Evolutionary conservation across 2,113 vertebrate genomes (phyloP), one percentile per base, ranked within the genome.

Genomic region (Dromas ardeola): DNA sequence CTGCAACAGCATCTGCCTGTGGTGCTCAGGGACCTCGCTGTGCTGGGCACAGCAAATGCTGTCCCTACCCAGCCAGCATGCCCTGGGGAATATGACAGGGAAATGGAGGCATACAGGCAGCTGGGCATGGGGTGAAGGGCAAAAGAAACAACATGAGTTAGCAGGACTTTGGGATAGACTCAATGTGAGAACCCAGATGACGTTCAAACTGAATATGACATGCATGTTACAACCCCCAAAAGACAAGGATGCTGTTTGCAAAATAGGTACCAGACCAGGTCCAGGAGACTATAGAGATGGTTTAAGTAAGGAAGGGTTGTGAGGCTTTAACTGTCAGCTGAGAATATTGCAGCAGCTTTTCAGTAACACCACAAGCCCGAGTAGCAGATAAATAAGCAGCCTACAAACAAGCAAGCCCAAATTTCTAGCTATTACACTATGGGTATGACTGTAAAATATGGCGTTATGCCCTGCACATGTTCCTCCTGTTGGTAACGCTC

Each of bases 311-410:
- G 38, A 90, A 73, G 32, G 11, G 47, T 25, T 10, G 13, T 34
- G 78, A 84, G 47, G 52, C 32, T 93, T 91, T 56, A 69, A 34
- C 18, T 79, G 25, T 11, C 42, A 88, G 66, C 49, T 81, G 15
- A 80, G 49, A 94, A 85, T 40, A 93, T 15, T 10, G 4, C 71
- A 90, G 62, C 62, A 81, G 69, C 56, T 92, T 92, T 83, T 52
- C 76, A 70, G 22, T 53, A 76, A 76, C 65, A 65, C 36, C 73
- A 52, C 58, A 85, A 79, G 22, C 42, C 80, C 45, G 36, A 83
- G 43, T 5, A 65, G 73, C 81, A 77, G 77, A 76, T 69, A 76
- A 88, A 92, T 43, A 70, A 81, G 53, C 42, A 84, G 47, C 55
- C 50, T 85, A 80, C 18, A 49, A 90, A 59, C 45, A 76, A 85